Base-by-base conservation (phyloP, 2,113 vertebrate genomes). In the Coreoperca whiteheadi region DNA sequence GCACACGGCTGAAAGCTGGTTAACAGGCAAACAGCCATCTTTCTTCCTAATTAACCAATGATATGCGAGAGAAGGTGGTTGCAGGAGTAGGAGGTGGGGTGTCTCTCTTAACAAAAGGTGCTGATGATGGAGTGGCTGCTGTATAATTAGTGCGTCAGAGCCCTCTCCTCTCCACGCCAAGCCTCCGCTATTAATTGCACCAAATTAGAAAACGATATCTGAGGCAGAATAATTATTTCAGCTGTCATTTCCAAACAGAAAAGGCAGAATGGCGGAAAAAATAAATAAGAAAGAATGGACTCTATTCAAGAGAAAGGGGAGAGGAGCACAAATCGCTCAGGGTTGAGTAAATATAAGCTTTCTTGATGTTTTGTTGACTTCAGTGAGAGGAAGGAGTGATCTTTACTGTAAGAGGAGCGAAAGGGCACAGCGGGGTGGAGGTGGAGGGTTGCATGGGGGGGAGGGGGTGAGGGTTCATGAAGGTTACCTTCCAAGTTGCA, bases 41-140 rank as follows among this genome's bases (percentile, higher is more conserved):
- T 97, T 98, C 96, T 96, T 97, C 96, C 95, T 98, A 98, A 99
- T 99, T 98, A 98, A 97, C 97, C 98, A 98, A 98, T 98, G 97
- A 98, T 98, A 97, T 97, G 97, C 96, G 59, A 83, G 89, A 69
- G 90, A 86, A 85, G 90, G 89, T 87, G 89, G 89, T 80, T 88
- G 70, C 59, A 18, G 89, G 73, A 84, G 82, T 20, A 87, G 88
- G 91, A 87, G 89, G 86, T 84, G 87, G 89, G 83, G 87, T 96
- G 96, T 95, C 95, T 97, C 96, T 87, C 87, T 84, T 97, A 98
- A 99, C 97, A 99, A 99, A 96, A 99, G 98, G 97, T 98, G 97
- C 98, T 98, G 98, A 98, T 99, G 98, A 99, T 98, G 97, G 97
- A 99, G 97, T 96, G 97, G 96, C 97, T 97, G 98, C 96, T 94